Evolutionary conservation across 1,140 invertebrate species (phyloP).

Genomic region (Cydia pomonella): DNA sequence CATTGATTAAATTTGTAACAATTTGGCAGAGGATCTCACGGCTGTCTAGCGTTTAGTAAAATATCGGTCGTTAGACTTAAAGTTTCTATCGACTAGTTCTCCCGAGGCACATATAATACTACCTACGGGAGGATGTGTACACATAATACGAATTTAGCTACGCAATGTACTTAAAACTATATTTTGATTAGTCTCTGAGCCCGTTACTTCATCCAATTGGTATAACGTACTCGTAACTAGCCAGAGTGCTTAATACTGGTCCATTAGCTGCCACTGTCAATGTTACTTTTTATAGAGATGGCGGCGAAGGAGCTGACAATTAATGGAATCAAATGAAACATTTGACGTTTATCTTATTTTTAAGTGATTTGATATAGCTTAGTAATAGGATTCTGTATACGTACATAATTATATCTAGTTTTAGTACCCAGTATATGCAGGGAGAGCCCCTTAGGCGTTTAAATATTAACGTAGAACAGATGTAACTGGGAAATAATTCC

Average conservation of each 20-base stretch:
- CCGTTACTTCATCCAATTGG: no score
- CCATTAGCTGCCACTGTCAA: no score
- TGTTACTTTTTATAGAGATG: no score
- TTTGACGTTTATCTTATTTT: not conserved
- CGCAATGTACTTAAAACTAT: no score
- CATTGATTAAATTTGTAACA: slow-evolving; percentile 18
- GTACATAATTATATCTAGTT: not conserved
- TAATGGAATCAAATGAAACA: not conserved
- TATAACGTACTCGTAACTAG: no score
- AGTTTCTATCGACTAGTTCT: not conserved
- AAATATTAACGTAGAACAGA: slow-evolving; percentile 31
- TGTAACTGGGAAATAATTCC: slow-evolving; percentile 13
- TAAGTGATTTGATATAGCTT: not conserved
- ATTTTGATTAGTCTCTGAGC: no score
- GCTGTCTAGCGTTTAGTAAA: slow-evolving; percentile 20
- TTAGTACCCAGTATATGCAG: not conserved
- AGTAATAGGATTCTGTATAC: not conserved
- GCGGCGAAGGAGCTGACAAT: no score
- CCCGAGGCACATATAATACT: not conserved
- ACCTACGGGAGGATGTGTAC: not conserved
- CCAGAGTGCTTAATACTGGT: no score
- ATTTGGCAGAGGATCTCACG: slow-evolving; percentile 14
- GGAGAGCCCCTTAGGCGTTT: not conserved
- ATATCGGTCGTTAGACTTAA: slow-evolving; percentile 20
- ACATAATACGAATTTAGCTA: no score